Evolutionary conservation across 2,888 invertebrate genomes (phyloP).

Genomic region (Volucella bombylans): DNA sequence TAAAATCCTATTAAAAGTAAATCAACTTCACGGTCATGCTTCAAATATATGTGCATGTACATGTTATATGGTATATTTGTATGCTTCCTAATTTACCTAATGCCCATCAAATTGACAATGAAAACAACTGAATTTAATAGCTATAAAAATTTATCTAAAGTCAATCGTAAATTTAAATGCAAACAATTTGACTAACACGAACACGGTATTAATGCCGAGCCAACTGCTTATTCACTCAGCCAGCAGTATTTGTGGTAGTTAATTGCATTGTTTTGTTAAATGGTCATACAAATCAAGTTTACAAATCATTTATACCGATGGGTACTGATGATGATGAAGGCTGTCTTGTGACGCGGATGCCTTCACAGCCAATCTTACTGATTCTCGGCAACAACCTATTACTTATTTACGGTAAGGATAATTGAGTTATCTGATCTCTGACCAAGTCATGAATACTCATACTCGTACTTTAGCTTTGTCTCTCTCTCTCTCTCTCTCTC

Average conservation of each 20-base stretch:
- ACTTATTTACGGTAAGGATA: constrained; percentile 81
- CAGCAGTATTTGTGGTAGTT: constrained; percentile 76
- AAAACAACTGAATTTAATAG: too few species aligned
- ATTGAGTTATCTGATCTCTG: constrained; percentile 81
- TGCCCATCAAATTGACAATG: too few species aligned
- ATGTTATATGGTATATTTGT: too few species aligned
- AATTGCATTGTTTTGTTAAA: constrained; percentile 82
- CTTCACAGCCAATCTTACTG: constrained; percentile 66
- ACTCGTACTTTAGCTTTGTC: not conserved
- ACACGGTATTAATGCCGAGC: constrained; percentile 41
- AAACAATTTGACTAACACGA: constrained; percentile 17
- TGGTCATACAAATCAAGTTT: constrained; percentile 82
- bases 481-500: constrained; percentile 24
- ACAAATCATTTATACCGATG: constrained; percentile 80
- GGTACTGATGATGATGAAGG: constrained; percentile 78
- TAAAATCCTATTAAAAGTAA: too few species aligned
- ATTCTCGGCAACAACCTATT: constrained; percentile 66
- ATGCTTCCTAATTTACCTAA: too few species aligned
- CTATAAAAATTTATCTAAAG: not conserved
- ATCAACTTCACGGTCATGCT: too few species aligned
- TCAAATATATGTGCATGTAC: too few species aligned
- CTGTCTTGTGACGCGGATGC: constrained; percentile 27
- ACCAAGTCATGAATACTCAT: constrained; percentile 42
- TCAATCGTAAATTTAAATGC: not conserved
- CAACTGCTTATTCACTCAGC: constrained; percentile 74